Evolutionary conservation across 2,888 invertebrate genomes (phyloP).

Genomic region (Sialis fuliginosa): DNA sequence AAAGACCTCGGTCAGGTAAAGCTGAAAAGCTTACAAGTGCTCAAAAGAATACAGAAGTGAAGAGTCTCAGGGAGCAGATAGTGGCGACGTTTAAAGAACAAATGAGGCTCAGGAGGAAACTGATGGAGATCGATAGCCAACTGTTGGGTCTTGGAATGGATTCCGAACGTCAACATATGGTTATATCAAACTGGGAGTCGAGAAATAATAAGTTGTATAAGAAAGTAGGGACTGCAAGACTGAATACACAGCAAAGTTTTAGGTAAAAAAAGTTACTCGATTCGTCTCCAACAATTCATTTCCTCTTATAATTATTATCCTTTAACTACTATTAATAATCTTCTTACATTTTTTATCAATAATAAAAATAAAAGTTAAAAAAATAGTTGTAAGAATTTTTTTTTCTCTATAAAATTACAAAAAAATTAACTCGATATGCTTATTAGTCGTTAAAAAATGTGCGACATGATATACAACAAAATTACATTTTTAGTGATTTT

Average conservation of each 20-base stretch:
- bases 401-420: no score
- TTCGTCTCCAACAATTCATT: no score
- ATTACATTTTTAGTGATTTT: no score
- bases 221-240: constrained; percentile 31
- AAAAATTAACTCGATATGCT: no score
- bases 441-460: no score
- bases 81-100: constrained; percentile 82
- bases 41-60: constrained; percentile 31
- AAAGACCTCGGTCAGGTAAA: constrained; percentile 34
- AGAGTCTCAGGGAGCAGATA: constrained; percentile 64
- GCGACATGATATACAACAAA: no score
- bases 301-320: no score
- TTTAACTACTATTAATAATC: no score
- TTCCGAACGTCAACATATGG: constrained; percentile 71
- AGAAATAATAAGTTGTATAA: constrained; percentile 60
- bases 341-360: not conserved
- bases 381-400: not conserved
- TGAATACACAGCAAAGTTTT: constrained; percentile 38
- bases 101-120: constrained; percentile 69
- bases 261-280: no score
- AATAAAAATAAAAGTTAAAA: not conserved
- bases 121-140: constrained; percentile 85
- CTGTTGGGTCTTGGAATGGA: constrained; percentile 73
- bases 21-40: constrained; percentile 23
- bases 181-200: constrained; percentile 81